Base-by-base conservation (phyloP, 2,888 invertebrate species). In the Physocephala rufipes region DNA sequence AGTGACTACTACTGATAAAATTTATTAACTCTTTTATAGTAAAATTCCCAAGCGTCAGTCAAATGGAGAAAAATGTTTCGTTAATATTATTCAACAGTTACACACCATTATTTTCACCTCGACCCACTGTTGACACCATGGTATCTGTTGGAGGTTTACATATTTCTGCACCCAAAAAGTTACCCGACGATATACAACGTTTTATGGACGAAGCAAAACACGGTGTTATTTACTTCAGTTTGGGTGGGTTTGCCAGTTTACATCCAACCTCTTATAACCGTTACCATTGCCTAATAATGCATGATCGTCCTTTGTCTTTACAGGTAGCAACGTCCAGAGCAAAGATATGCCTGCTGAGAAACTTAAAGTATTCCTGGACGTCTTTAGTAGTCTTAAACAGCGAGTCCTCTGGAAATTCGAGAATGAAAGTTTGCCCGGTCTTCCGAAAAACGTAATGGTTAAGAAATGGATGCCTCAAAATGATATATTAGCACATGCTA, bases 141-240 rank as follows among this genome's bases (percentile, higher is more conserved):
- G 81, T 89, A 12, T 86, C 88, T 63, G 87, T 90, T 7, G 90
- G 88, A 13, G 90, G 90, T 45, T 81, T 89, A 69, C 90, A 90
- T 73, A 86, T 90, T 53, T 84, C 85, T 65, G 81, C 82, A 16
- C 82, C 85, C 24, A 85, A 86, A 68, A 73, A 77, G 12, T 71
- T 86, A 70, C 82, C 85, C 30, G 45, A 71, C 16, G 85, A 87
- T 73, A 80, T 88, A 21, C 79, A 87, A 74, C 75, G 78, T 21
- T 87, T 87, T 73, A 73, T 88, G 58, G 86, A 87, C 69, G 84
- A 76, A 21, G 84, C 87, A 5, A 77, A 80, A 36, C 76, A 87
- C 70, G 88, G 88, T 2, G 87, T 84, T n/a, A 85, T 88, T 67
- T 87, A 84, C 77, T 87, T 88, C 71, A 88, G 87, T 75, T 81